Evolutionary conservation across 2,113 vertebrate species (phyloP).

Genomic region (Poeciliopsis turrubarensis): DNA sequence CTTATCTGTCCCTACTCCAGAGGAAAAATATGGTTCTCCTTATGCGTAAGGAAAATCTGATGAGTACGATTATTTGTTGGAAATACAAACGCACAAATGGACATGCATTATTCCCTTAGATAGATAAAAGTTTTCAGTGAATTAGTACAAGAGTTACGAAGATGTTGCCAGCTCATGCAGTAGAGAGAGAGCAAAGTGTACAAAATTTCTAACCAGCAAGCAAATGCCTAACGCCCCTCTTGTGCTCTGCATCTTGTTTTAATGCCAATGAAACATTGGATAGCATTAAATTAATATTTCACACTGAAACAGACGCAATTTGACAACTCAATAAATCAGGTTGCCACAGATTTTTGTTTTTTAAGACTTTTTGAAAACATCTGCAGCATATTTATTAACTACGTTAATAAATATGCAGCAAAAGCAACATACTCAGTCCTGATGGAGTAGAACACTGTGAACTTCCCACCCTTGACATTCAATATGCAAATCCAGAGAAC

Average conservation of each 20-base stretch:
- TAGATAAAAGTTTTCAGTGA: background rate
- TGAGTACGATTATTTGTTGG: background rate
- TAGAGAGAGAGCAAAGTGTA: background rate
- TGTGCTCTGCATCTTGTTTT: background rate
- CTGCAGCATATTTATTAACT: too few species aligned
- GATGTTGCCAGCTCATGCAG: background rate
- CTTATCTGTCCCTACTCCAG: background rate
- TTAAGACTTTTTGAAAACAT: background rate
- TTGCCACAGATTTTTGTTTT: background rate
- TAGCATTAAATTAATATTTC: too few species aligned
- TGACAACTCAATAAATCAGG: background rate
- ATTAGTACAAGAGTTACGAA: background rate
- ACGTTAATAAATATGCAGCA: too few species aligned
- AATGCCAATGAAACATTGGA: background rate
- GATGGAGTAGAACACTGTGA: too few species aligned
- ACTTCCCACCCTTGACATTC: too few species aligned
- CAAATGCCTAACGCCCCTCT: background rate
- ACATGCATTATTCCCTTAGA: background rate
- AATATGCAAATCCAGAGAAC: too few species aligned
- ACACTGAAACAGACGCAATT: too few species aligned
- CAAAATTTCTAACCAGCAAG: background rate
- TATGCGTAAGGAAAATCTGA: background rate
- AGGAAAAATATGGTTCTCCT: background rate
- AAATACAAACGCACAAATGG: background rate
- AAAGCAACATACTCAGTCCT: too few species aligned